Conservation (phyloP, 2,113 vertebrate genomes). For the Pteronura brasiliensis region DNA sequence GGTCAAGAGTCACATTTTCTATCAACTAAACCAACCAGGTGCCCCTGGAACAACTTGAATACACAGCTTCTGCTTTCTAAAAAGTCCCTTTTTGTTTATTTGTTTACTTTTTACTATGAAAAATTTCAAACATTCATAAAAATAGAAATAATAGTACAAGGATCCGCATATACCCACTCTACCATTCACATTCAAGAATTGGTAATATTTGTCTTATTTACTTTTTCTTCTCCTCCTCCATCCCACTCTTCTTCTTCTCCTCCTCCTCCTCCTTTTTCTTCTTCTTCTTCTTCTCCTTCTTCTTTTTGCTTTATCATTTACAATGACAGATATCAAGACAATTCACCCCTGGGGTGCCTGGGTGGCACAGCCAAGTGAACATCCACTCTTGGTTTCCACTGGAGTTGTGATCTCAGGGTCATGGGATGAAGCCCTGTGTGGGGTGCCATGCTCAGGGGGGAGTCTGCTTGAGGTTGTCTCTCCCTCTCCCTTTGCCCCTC, state of each 20-base stretch:
- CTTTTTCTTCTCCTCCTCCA: background rate
- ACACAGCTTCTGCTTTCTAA: background rate
- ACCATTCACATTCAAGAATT: background rate
- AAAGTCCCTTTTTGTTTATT: background rate
- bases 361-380: background rate
- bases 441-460: too few species aligned
- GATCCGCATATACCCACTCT: background rate
- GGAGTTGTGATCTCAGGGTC: background rate
- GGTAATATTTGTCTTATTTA: background rate
- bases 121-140: background rate
- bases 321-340: background rate
- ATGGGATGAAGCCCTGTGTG: background rate
- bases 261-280: background rate
- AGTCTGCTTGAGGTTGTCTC: background rate
- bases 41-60: background rate
- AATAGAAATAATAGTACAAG: background rate
- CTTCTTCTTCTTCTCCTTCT: background rate
- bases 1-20: background rate
- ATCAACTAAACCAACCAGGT: background rate
- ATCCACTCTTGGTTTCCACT: background rate
- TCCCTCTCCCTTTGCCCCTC: background rate
- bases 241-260: background rate
- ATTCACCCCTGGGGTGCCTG: background rate
- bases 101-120: constrained; percentile 16
- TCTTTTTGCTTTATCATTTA: background rate